These are phyloP conservation scores for Toxotes jaculatrix DNA, from an alignment of 2,113 vertebrate species.

Conservation along the genomic window DNA sequence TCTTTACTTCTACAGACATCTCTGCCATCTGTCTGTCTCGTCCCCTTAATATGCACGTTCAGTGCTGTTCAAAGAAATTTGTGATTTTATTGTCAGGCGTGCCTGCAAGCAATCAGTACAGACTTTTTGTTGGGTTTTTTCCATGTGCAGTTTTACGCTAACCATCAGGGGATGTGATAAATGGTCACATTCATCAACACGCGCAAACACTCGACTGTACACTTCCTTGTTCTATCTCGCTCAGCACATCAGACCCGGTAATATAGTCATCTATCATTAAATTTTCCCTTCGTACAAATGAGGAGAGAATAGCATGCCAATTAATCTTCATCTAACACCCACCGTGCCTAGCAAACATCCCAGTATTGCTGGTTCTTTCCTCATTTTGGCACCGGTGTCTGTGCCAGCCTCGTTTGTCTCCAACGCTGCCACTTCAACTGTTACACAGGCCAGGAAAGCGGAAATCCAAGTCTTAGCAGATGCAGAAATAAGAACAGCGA, in stretches of 20 bases:
- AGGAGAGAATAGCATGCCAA: conserved; percentile 76
- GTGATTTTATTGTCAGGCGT: conserved; percentile 27
- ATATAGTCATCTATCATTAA: conserved; percentile 78
- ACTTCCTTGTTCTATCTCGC: conserved; percentile 62
- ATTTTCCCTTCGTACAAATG: conserved; percentile 78
- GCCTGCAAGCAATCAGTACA: conserved; percentile 34
- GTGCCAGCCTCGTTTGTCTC: conserved; percentile 58
- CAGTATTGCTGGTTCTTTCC: conserved; percentile 63
- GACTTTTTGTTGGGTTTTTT: conserved; percentile 28
- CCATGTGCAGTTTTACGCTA: conserved; percentile 31
- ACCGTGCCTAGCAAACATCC: conserved; percentile 73
- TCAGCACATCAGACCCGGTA: conserved; percentile 60
- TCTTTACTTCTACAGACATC: conserved; percentile 52
- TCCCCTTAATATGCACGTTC: conserved; percentile 27
- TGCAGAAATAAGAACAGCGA: conserved; percentile 48
- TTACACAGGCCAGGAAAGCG: conserved; percentile 47
- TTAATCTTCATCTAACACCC: conserved; percentile 83
- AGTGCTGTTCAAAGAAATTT: conserved; percentile 24
- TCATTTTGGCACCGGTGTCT: conserved; percentile 65
- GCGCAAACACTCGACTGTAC: conserved; percentile 54
- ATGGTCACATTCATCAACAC: conserved; percentile 66
- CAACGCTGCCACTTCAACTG: conserved; percentile 31
- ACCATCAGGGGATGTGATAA: conserved; percentile 59
- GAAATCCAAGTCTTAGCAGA: conserved; percentile 46
- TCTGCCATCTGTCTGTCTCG: conserved; percentile 48